Conservation (phyloP, 2,888 invertebrate species). For the Hemicrepidius hirtus region DNA sequence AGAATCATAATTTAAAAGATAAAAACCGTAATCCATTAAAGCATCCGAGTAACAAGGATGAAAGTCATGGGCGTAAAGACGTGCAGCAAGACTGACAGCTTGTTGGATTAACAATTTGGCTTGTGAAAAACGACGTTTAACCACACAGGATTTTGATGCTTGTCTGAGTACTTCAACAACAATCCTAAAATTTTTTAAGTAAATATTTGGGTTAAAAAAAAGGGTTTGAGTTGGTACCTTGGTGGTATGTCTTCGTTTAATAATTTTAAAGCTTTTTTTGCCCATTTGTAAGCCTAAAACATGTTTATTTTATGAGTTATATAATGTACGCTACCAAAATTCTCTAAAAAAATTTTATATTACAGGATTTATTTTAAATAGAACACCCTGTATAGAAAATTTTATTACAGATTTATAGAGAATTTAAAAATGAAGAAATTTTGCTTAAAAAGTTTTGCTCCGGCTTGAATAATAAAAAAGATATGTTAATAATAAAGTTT, state of each 20-base stretch:
- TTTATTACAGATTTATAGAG: too few relatives aligned
- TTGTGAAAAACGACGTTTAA: slow-evolving; percentile 88
- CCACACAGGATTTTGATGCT: slow-evolving; percentile 92
- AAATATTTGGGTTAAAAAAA: neutral
- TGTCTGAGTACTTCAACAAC: slow-evolving; percentile 89
- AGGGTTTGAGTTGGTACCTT: slow-evolving; percentile 69
- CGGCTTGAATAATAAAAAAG: too few relatives aligned
- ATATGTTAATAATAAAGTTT: too few relatives aligned
- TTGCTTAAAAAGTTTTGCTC: too few relatives aligned
- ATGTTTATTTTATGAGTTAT: neutral
- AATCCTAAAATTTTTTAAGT: slow-evolving; percentile 71
- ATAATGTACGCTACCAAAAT: too few relatives aligned
- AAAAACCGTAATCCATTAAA: slow-evolving; percentile 92
- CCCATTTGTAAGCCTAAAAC: slow-evolving; percentile 81
- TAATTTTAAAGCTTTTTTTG: slow-evolving; percentile 82
- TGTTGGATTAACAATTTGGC: slow-evolving; percentile 89
- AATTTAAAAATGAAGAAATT: too few relatives aligned
- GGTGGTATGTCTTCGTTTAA: slow-evolving; percentile 79
- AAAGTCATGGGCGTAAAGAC: slow-evolving; percentile 75
- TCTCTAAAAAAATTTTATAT: too few relatives aligned
- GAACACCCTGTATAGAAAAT: too few relatives aligned
- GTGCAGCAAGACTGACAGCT: slow-evolving; percentile 83
- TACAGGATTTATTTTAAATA: too few relatives aligned
- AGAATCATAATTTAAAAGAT: slow-evolving; percentile 90
- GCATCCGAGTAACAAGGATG: slow-evolving; percentile 91